phyloP scores from a whole-genome alignment of 2,888 invertebrate genomes.

The Heliconius ismenius region DNA sequence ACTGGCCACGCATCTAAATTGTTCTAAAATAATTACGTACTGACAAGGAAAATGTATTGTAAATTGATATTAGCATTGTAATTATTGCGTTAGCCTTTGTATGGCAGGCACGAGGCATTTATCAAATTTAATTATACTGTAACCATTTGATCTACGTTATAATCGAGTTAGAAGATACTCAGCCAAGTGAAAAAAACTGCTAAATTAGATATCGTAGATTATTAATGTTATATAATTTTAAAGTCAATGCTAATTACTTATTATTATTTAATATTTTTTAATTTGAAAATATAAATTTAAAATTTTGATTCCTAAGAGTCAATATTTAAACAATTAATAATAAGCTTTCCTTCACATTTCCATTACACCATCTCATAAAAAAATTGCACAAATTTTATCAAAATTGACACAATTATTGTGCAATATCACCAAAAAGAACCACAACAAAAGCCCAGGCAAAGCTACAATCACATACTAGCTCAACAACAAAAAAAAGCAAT shows the following conservation, averaged over 20 bases:
- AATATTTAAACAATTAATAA: not conserved
- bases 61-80: slow-evolving; percentile 42
- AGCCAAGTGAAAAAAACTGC: not conserved
- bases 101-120: slow-evolving; percentile 36
- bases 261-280: not conserved
- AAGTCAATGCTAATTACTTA: not conserved
- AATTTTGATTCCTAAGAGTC: not conserved
- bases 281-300: too few species aligned
- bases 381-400: not conserved
- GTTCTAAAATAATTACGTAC: slow-evolving; percentile 30
- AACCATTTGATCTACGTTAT: slow-evolving; percentile 6
- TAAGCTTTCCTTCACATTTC: not conserved
- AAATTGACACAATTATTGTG: not conserved
- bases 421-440: not conserved
- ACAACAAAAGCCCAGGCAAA: not conserved
- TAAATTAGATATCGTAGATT: not conserved
- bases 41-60: slow-evolving; percentile 42
- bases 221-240: not conserved
- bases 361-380: not conserved
- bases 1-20: slow-evolving; percentile 26
- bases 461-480: not conserved
- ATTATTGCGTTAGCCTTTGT: slow-evolving; percentile 39
- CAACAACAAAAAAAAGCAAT: not conserved
- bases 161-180: slow-evolving; percentile 12
- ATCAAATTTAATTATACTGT: slow-evolving; percentile 33